These are phyloP conservation scores for Galerucella pusilla DNA, from an alignment of 2,888 invertebrate species.

Conservation along the genomic window DNA sequence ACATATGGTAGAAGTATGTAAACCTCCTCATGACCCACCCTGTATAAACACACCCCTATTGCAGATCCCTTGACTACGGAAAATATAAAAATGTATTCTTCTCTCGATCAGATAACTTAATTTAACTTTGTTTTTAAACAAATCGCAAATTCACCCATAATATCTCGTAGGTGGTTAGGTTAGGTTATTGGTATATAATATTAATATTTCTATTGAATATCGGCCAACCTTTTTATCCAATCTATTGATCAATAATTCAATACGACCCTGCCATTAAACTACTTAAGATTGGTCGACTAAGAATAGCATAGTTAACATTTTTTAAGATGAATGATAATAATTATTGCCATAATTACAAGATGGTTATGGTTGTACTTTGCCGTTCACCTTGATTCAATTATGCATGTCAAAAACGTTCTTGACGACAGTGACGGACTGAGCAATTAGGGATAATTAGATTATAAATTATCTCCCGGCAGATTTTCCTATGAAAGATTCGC, in stretches of 20 bases:
- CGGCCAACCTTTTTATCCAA: constrained; percentile 15
- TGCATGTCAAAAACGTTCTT: constrained; percentile 8
- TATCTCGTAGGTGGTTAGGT: not conserved
- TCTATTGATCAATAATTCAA: constrained; percentile 12
- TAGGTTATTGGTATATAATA: not conserved
- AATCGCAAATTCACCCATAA: not conserved
- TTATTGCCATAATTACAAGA: constrained; percentile 32
- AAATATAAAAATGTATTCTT: not conserved
- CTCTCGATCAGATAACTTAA: not conserved
- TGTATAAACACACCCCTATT: no score
- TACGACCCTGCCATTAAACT: constrained; percentile 25
- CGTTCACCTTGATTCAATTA: constrained; percentile 25
- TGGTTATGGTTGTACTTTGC: constrained; percentile 20
- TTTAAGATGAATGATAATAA: constrained; percentile 37
- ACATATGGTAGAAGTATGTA: no score
- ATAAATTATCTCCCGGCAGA: no score
- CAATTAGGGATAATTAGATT: not conserved
- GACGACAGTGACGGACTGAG: constrained; percentile 4
- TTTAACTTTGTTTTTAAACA: not conserved
- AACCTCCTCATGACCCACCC: no score
- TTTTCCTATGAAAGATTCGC: no score
- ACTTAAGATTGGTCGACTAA: constrained; percentile 28
- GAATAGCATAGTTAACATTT: constrained; percentile 36
- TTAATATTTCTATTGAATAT: constrained; percentile 20
- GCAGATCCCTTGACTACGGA: no score